Evolutionary conservation across 1,140 invertebrate species (phyloP).

Genomic region (Drosophila ironensis): DNA sequence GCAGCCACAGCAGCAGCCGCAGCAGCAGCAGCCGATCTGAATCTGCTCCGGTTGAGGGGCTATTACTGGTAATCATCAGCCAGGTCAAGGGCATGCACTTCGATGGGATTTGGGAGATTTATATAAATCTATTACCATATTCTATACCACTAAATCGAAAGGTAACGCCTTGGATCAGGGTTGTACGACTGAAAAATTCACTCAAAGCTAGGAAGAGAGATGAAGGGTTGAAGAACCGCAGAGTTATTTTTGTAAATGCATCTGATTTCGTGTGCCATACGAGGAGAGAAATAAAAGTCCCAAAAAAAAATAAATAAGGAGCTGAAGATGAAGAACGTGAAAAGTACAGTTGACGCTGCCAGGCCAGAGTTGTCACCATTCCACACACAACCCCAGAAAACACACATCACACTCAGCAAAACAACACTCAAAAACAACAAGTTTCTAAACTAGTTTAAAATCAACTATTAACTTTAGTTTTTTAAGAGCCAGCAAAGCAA

Average conservation of each 20-base stretch:
- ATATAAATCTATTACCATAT: background rate
- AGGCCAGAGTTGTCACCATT: slow-evolving; percentile 43
- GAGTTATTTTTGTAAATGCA: slow-evolving; percentile 69
- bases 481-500: slow-evolving; percentile 36
- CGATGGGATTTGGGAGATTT: background rate
- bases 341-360: slow-evolving; percentile 37
- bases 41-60: slow-evolving; percentile 23
- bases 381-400: slow-evolving; percentile 24
- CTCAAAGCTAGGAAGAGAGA: slow-evolving; percentile 32
- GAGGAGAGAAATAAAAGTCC: slow-evolving; percentile 5
- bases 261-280: slow-evolving; percentile 75
- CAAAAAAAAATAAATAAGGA: background rate
- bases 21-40: slow-evolving; percentile 35
- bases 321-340: slow-evolving; percentile 6
- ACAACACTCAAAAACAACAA: slow-evolving; percentile 40
- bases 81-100: slow-evolving; percentile 1
- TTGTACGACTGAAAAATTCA: slow-evolving; percentile 63
- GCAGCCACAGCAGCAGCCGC: slow-evolving; percentile 38
- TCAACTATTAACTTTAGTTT: slow-evolving; percentile 59
- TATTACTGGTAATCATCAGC: slow-evolving; percentile 37
- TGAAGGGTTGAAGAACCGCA: background rate
- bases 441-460: slow-evolving; percentile 51
- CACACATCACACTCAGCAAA: slow-evolving; percentile 6
- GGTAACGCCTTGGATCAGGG: slow-evolving; percentile 4
- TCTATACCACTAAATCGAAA: background rate